Evolutionary conservation across 2,888 invertebrate genomes (phyloP).

Genomic region (Cremastinae sp.): DNA sequence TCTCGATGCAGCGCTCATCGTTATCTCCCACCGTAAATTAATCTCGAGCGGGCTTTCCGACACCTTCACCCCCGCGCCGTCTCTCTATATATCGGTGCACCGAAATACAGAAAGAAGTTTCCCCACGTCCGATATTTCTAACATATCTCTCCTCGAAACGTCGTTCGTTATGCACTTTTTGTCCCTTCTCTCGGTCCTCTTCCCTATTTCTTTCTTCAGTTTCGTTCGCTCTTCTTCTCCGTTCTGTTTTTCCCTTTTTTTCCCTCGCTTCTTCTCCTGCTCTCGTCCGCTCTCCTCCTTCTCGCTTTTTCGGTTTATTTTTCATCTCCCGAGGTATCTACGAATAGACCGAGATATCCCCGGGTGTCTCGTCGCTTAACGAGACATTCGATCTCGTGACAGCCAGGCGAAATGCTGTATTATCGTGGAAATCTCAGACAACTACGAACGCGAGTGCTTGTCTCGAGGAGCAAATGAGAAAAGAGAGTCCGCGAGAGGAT

Average conservation of each 20-base stretch:
- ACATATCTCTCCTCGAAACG: conserved; percentile 67
- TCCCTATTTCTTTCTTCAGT: neutral
- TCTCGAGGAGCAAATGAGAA: conserved; percentile 7
- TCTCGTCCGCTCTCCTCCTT: conserved; percentile 21
- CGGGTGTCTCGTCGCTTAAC: conserved; percentile 26
- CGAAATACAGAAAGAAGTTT: conserved; percentile 38
- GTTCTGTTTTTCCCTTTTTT: neutral
- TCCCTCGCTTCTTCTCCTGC: conserved; percentile 38
- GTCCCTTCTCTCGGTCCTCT: conserved; percentile 21
- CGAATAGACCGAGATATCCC: conserved; percentile 47
- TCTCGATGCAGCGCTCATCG: conserved; percentile 71
- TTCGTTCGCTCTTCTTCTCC: conserved; percentile 3
- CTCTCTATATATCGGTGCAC: conserved; percentile 15
- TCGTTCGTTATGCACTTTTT: conserved; percentile 52
- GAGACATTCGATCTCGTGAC: conserved; percentile 50
- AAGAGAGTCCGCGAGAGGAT: neutral
- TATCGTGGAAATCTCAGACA: conserved; percentile 35
- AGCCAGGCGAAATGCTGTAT: conserved; percentile 38
- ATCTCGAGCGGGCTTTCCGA: conserved; percentile 71
- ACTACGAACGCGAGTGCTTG: conserved; percentile 6
- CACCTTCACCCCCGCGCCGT: conserved; percentile 62
- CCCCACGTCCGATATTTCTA: conserved; percentile 72
- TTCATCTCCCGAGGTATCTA: conserved; percentile 32
- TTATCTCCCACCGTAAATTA: conserved; percentile 79
- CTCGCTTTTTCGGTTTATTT: neutral